Conservation (phyloP, 2,797 vertebrate genomes). For the Erethizon dorsatum region DNA sequence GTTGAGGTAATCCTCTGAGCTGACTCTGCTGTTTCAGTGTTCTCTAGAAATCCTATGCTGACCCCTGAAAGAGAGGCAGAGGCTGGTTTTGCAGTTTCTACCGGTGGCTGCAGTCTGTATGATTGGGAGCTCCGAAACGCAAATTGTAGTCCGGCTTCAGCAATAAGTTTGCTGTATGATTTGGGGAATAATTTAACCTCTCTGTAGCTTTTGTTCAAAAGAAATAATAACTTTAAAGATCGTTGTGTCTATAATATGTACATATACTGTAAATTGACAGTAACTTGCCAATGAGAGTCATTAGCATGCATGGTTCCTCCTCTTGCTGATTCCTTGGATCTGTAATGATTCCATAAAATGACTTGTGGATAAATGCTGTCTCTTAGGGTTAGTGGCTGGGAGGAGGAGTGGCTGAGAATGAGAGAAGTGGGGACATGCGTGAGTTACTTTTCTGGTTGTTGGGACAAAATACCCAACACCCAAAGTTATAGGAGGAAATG, state of each 20-base stretch:
- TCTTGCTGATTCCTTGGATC: background rate
- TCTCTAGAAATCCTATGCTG: background rate
- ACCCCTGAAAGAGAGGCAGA: background rate
- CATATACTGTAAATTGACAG: background rate
- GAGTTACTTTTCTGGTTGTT: background rate
- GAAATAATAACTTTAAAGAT: background rate
- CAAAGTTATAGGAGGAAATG: background rate
- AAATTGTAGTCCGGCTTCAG: background rate
- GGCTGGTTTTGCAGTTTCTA: background rate
- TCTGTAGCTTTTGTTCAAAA: constrained; percentile 46
- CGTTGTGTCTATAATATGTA: background rate
- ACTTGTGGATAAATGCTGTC: background rate
- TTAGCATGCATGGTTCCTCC: background rate
- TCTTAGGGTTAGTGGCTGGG: background rate
- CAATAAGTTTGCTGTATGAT: background rate
- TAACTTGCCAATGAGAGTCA: background rate
- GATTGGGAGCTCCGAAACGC: background rate
- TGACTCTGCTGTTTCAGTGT: background rate
- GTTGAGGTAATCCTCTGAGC: too few relatives aligned
- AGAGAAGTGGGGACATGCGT: background rate
- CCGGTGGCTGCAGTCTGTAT: background rate
- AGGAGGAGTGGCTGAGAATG: background rate
- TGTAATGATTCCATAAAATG: background rate
- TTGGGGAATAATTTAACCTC: background rate
- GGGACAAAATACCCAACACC: background rate